phyloP scores from a whole-genome alignment of 2,888 invertebrate genomes.

The Xylophagus ater region DNA sequence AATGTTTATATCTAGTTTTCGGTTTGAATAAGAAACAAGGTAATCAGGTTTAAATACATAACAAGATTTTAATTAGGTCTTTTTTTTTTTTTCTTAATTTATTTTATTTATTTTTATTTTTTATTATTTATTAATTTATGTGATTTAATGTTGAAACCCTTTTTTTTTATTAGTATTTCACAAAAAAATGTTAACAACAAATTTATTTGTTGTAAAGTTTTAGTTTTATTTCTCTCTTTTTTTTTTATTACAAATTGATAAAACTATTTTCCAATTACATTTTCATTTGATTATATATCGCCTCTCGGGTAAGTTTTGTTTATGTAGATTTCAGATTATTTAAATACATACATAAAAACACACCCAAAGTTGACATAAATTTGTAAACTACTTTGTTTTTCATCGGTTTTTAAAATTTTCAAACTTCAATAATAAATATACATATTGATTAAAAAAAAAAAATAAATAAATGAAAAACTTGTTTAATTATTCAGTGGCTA shows the following conservation, averaged over 20 bases:
- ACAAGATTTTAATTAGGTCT: not conserved
- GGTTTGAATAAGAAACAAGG: too few species aligned
- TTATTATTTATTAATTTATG: too few species aligned
- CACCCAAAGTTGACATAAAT: conserved; percentile 5
- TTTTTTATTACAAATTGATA: not conserved
- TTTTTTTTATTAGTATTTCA: too few species aligned
- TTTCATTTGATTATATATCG: not conserved
- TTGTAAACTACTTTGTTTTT: conserved; percentile 1
- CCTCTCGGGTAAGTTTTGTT: not conserved
- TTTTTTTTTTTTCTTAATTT: too few species aligned
- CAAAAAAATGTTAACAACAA: not conserved
- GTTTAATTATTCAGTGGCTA: conserved; percentile 14
- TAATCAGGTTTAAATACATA: not conserved
- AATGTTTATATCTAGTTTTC: too few species aligned
- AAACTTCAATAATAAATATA: conserved; percentile 9
- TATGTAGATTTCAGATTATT: not conserved
- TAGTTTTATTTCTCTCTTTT: not conserved
- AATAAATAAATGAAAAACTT: too few species aligned
- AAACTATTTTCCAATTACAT: not conserved
- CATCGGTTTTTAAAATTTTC: conserved; percentile 4
- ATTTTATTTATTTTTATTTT: too few species aligned
- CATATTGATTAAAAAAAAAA: conserved; percentile 14
- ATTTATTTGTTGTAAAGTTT: not conserved
- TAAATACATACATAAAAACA: not conserved
- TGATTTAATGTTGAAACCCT: too few species aligned